These are phyloP conservation scores for Desmodus rotundus DNA, from an alignment of 2,113 vertebrate species.

Conservation along the genomic window DNA sequence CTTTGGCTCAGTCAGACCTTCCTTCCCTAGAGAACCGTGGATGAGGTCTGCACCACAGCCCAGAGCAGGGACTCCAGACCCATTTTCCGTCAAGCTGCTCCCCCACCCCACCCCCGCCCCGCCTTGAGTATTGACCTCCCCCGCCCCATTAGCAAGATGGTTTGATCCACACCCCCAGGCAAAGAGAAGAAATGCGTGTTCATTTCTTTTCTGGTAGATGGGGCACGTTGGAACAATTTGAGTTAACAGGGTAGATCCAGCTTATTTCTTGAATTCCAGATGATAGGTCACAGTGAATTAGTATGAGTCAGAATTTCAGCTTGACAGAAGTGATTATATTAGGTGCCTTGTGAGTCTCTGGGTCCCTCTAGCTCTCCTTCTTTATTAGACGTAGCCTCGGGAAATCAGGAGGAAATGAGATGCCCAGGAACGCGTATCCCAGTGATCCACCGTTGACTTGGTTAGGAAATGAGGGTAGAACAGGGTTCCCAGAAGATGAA, in stretches of 20 bases:
- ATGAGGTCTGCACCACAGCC: not conserved
- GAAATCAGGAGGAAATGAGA: constrained; percentile 78
- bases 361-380: not conserved
- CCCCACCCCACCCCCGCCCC: not conserved
- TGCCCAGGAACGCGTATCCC: constrained; percentile 54
- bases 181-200: not conserved
- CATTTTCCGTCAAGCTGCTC: not conserved
- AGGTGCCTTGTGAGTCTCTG: not conserved
- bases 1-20: constrained; percentile 37
- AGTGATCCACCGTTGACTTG: constrained; percentile 67
- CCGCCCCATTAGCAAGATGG: not conserved
- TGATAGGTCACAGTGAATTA: constrained; percentile 52
- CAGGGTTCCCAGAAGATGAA: constrained; percentile 76
- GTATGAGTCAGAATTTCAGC: constrained; percentile 67
- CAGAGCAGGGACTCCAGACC: not conserved
- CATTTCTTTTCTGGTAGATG: not conserved
- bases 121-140: not conserved
- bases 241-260: constrained; percentile 41
- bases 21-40: not conserved
- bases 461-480: constrained; percentile 73
- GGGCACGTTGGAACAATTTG: constrained; percentile 17
- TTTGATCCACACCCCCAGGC: constrained; percentile 23
- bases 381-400: constrained; percentile 73
- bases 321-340: constrained; percentile 66
- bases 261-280: constrained; percentile 52